phyloP scores from a whole-genome alignment of 2,888 invertebrate species.

The Amblyjoppa fuscipennis region DNA sequence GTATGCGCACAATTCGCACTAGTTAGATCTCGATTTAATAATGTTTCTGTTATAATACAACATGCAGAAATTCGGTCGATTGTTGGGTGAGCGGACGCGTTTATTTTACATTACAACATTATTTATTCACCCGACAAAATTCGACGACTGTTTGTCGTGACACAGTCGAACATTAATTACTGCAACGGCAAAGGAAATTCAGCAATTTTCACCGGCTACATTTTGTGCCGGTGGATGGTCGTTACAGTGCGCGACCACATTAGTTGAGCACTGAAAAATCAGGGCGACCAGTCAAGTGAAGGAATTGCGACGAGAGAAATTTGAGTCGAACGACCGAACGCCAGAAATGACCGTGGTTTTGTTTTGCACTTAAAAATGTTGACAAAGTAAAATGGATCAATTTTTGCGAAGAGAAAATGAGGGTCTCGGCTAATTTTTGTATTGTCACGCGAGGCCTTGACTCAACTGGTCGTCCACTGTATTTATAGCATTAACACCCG shows the following conservation, averaged over 20 bases:
- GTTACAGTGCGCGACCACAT: neutral
- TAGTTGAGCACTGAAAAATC: neutral
- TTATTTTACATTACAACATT: constrained; percentile 40
- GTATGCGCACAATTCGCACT: constrained; percentile 12
- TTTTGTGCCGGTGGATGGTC: neutral
- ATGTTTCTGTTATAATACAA: constrained; percentile 34
- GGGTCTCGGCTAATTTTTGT: neutral
- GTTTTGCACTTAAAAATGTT: neutral
- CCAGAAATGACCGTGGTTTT: neutral
- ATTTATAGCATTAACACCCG: neutral
- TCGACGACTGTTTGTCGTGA: constrained; percentile 18
- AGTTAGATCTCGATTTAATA: constrained; percentile 48
- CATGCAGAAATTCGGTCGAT: constrained; percentile 34
- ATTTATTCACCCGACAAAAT: constrained; percentile 11
- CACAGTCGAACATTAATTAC: constrained; percentile 30
- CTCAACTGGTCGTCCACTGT: neutral
- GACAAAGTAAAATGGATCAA: neutral
- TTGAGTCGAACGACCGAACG: too few species aligned
- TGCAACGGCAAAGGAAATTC: neutral
- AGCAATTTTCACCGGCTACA: neutral
- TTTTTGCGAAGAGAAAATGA: neutral
- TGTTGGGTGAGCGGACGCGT: constrained; percentile 1
- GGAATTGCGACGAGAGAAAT: too few species aligned
- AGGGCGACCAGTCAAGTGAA: neutral
- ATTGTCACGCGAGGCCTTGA: neutral